Conservation (phyloP, 1,140 invertebrate species). For the Charaxes varanes region DNA sequence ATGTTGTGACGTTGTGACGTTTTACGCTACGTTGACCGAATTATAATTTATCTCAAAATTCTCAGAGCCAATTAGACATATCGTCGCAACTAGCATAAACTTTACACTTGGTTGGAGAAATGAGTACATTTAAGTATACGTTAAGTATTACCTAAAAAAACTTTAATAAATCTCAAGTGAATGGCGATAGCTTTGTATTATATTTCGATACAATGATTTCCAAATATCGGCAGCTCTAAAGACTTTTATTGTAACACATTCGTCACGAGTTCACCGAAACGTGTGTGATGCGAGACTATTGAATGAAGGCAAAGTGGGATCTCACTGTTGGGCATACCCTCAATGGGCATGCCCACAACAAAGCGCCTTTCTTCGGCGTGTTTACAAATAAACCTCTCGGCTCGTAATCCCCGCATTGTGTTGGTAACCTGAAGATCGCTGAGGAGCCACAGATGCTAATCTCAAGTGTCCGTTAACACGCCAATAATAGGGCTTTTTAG, state of each 20-base stretch:
- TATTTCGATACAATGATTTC: slow-evolving; percentile 4
- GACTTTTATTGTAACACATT: slow-evolving; percentile 27
- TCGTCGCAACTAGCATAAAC: too few species aligned
- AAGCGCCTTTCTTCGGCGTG: slow-evolving; percentile 59
- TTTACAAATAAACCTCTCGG: slow-evolving; percentile 72
- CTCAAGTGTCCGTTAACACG: slow-evolving; percentile 71
- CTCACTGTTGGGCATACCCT: slow-evolving; percentile 26
- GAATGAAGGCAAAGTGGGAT: slow-evolving; percentile 58
- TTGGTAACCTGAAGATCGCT: slow-evolving; percentile 52
- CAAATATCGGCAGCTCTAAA: slow-evolving; percentile 6
- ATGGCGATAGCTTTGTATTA: neutral
- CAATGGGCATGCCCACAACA: slow-evolving; percentile 39
- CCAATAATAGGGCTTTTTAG: slow-evolving; percentile 62
- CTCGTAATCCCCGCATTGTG: slow-evolving; percentile 62
- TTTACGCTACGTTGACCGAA: too few species aligned
- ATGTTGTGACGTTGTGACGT: too few species aligned
- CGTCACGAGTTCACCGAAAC: slow-evolving; percentile 55
- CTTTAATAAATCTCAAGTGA: too few species aligned
- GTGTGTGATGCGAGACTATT: slow-evolving; percentile 51
- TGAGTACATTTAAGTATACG: too few species aligned
- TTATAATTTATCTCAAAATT: too few species aligned
- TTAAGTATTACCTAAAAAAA: too few species aligned
- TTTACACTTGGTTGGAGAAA: too few species aligned
- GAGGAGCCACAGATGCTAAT: slow-evolving; percentile 69
- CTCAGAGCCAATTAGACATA: too few species aligned